phyloP scores from a whole-genome alignment of 1,140 invertebrate genomes.

The Drosophila chauvacae region DNA sequence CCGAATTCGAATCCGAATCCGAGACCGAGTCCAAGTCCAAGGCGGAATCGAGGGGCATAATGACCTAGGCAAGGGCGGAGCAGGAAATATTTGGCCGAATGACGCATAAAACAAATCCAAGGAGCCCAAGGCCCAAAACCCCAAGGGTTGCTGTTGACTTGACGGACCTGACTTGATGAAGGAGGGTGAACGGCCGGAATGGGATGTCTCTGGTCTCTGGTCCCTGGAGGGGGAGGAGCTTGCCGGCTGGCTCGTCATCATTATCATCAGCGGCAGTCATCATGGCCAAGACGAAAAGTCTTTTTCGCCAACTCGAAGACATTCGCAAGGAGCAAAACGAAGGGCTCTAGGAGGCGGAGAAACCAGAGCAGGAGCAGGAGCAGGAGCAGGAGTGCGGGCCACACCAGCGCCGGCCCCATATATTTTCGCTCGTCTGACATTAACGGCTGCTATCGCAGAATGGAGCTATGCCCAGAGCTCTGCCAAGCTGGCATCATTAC shows the following conservation, averaged over 20 bases:
- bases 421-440: conserved; percentile 84
- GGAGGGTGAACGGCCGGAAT: conserved; percentile 11
- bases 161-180: conserved; percentile 69
- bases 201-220: conserved; percentile 35
- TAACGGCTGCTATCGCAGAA: conserved; percentile 84
- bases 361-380: background rate
- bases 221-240: conserved; percentile 6
- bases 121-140: conserved; percentile 17
- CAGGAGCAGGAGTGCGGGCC: background rate
- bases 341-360: conserved; percentile 3
- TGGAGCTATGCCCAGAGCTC: conserved; percentile 57
- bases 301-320: conserved; percentile 65
- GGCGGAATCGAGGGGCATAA: conserved; percentile 50
- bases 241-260: conserved; percentile 49
- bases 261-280: conserved; percentile 66
- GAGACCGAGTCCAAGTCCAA: background rate
- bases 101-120: conserved; percentile 80
- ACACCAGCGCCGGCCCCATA: conserved; percentile 54
- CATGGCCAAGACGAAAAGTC: conserved; percentile 62
- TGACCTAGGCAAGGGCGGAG: conserved; percentile 66
- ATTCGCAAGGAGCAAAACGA: conserved; percentile 29
- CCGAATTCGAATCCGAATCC: conserved; percentile 24
- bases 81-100: conserved; percentile 76
- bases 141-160: conserved; percentile 62
- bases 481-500: conserved; percentile 79